Evolutionary conservation across 2,113 vertebrate genomes (phyloP).

Genomic region (Grus americana): DNA sequence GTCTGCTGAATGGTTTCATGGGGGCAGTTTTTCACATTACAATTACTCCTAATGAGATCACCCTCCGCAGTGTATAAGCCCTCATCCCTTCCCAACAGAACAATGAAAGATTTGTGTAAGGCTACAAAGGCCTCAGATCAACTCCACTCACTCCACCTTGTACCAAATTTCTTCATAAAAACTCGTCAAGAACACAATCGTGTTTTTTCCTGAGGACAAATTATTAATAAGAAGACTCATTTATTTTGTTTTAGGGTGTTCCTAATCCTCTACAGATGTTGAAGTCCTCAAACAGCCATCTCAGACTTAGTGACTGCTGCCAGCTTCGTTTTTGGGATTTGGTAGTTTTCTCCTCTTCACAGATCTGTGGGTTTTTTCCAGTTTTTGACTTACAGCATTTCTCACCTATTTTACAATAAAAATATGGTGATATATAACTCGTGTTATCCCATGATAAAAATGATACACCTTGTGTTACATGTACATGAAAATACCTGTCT

Average conservation of each 20-base stretch:
- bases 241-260: neutral
- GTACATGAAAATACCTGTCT: neutral
- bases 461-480: neutral
- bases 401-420: neutral
- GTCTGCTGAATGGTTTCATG: neutral
- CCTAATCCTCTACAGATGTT: neutral
- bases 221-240: neutral
- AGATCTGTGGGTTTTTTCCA: neutral
- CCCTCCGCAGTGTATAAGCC: constrained; percentile 1
- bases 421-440: neutral
- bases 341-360: neutral
- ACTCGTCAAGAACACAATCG: neutral
- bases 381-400: neutral
- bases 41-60: constrained; percentile 57
- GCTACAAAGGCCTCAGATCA: constrained; percentile 3
- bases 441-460: neutral
- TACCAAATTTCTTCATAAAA: neutral
- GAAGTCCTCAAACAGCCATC: neutral
- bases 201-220: neutral
- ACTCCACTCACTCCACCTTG: neutral
- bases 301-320: neutral
- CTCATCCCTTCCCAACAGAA: neutral
- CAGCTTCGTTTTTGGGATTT: neutral
- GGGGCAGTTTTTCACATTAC: constrained; percentile 38
- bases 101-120: constrained; percentile 26